Base-by-base conservation (phyloP, 2,797 vertebrate genomes). In the Nannoperca australis region DNA sequence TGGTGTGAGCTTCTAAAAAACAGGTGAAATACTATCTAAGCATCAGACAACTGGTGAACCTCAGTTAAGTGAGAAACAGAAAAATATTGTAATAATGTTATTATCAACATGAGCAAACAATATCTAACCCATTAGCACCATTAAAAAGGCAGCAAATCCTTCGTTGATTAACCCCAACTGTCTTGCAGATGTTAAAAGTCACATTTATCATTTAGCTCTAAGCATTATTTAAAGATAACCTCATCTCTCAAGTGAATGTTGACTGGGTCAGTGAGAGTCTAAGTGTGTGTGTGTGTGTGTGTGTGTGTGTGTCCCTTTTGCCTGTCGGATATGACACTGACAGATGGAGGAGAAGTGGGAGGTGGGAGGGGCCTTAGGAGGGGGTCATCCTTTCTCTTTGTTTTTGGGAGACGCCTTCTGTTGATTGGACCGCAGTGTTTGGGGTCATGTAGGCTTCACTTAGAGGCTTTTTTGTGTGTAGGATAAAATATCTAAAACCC, bases 321-420 rank as follows among this genome's bases (percentile, higher is more conserved):
- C 85, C 91, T 85, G 85, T 91, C 86, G 87, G 87, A 89, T 85
- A 82, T 89, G 85, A 91, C 85, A 91, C 92, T 86, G 94, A 95
- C 94, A 96, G 95, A 96, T 96, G 94, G 94, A 88, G 88, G 75
- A 83, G 83, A 85, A 84, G 87, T 88, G 73, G 93, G 92, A 85
- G 92, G 89, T 90, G 88, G 87, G 91, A 82, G 89, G 85, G 87
- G 89, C 76, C 62, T 45, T 15, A 14, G 76, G 84, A 77, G 84
- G 88, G 85, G 90, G 87, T 79, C 83, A 83, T 86, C 78, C 88
- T 91, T 85, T 91, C 87, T 78, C 87, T 93, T 92, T 92, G 89
- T 93, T 84, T 93, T 89, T 80, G 44, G 38, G 85, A 87, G 88
- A 91, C 34, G 85, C 91, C 89, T 82, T 93, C 91, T 93, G 92